Conservation (phyloP, 2,888 invertebrate genomes). For the Drosophila longiperda region DNA sequence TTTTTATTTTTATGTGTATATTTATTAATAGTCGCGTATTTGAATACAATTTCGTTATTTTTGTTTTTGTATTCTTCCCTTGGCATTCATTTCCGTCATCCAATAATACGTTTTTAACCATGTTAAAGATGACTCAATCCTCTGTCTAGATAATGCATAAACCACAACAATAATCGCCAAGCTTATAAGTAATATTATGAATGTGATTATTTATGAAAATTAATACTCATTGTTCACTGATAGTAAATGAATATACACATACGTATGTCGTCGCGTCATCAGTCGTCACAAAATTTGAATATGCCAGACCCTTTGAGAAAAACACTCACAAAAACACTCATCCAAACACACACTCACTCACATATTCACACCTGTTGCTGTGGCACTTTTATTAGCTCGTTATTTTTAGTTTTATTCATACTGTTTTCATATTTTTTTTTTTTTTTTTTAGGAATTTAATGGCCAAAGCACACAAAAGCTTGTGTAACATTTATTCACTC, state of each 20-base stretch:
- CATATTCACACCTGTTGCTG: constrained; percentile 61
- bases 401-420: constrained; percentile 56
- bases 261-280: constrained; percentile 64
- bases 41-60: constrained; percentile 58
- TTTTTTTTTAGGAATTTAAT: constrained; percentile 38
- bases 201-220: constrained; percentile 80
- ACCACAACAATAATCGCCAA: constrained; percentile 45
- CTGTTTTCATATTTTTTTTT: constrained; percentile 15
- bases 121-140: constrained; percentile 74
- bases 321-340: constrained; percentile 20
- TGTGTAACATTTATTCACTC: constrained; percentile 26
- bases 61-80: constrained; percentile 51
- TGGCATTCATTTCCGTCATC: constrained; percentile 82
- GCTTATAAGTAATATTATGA: constrained; percentile 61
- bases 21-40: constrained; percentile 50
- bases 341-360: constrained; percentile 12
- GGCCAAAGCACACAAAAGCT: constrained; percentile 39
- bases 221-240: constrained; percentile 79
- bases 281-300: constrained; percentile 54
- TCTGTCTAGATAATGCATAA: constrained; percentile 71
- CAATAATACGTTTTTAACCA: constrained; percentile 80
- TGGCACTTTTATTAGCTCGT: constrained; percentile 73
- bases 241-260: constrained; percentile 34
- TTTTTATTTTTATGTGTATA: constrained; percentile 24
- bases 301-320: constrained; percentile 47